Base-by-base conservation (phyloP, 2,113 vertebrate species). In the Charadrius vociferus region DNA sequence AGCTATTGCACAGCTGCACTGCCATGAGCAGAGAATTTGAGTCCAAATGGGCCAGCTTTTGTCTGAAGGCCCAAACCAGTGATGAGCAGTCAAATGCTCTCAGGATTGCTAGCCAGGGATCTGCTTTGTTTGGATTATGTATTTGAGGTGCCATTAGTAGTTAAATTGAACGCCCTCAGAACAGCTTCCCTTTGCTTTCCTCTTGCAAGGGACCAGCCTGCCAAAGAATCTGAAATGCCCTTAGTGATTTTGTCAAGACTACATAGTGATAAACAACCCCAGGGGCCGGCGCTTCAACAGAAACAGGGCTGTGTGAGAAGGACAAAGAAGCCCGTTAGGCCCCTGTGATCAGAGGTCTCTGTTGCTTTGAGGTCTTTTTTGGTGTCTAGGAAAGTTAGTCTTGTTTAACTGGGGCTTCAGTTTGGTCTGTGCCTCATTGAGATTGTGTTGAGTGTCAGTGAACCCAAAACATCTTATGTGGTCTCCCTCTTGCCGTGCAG, bases 401-500 rank as follows among this genome's bases (percentile, higher is more conserved):
- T 2, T 50, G 5, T n/a, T 29, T 37, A 29, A 9, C 32, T 15
- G 50, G 41, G 45, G 13, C 24, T 67, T 12, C 37, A 21, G 13
- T 29, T 83, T 26, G 79, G 53, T 34, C 59, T 68, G 81, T 6
- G 18, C 13, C 22, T 41, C 2, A 0, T 55, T 21, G 18, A 19
- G 21, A 14, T 12, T 77, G 15, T 62, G n/a, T n/a, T n/a, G n/a
- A n/a, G n/a, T n/a, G n/a, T n/a, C n/a, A n/a, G n/a, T n/a, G n/a
- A n/a, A n/a, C n/a, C n/a, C n/a, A n/a, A n/a, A n/a, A n/a, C 19
- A 15, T 41, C 27, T 89, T 55, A 5, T 1, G 0, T 65, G 7
- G 70, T 93, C 67, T 89, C 37, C 18, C 13, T 92, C 36, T 73
- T 93, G 29, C 67, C 29, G 22, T 93, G 19, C 94, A 99, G 98